Evolutionary conservation across 1,140 invertebrate genomes (phyloP).

Genomic region (Ips nitidus): DNA sequence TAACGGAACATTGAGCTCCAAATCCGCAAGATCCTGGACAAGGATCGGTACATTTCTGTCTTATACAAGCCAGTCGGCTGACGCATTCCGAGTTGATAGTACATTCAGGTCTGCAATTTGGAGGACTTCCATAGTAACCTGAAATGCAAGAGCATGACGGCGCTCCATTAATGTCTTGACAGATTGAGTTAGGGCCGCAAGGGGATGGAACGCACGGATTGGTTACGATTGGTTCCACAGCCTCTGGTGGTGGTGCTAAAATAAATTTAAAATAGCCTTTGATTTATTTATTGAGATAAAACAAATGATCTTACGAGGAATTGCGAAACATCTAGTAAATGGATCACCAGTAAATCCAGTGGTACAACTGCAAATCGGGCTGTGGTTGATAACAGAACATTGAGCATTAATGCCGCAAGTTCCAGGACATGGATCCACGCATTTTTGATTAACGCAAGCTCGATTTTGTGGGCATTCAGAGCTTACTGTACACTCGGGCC

Average conservation of each 20-base stretch:
- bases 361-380: conserved; percentile 70
- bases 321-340: conserved; percentile 62
- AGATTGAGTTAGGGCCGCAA: conserved; percentile 75
- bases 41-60: conserved; percentile 62
- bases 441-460: conserved; percentile 71
- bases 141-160: conserved; percentile 64
- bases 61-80: conserved; percentile 64
- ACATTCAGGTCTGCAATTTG: conserved; percentile 71
- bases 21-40: conserved; percentile 73
- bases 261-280: background rate
- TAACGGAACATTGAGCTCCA: conserved; percentile 67
- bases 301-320: conserved; percentile 54
- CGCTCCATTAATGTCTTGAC: conserved; percentile 59
- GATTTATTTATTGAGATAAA: conserved; percentile 5
- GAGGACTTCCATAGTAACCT: conserved; percentile 64
- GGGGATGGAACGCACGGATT: conserved; percentile 75
- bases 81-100: conserved; percentile 63
- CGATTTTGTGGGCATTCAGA: conserved; percentile 73
- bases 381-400: conserved; percentile 70
- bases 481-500: conserved; percentile 74
- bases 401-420: conserved; percentile 71
- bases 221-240: conserved; percentile 35
- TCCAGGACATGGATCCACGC: conserved; percentile 73
- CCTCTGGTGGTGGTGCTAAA: conserved; percentile 42
- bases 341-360: conserved; percentile 69